Evolutionary conservation across 2,113 vertebrate species (phyloP), one percentile per base, ranked within the genome.

Genomic region (Lepus europaeus): DNA sequence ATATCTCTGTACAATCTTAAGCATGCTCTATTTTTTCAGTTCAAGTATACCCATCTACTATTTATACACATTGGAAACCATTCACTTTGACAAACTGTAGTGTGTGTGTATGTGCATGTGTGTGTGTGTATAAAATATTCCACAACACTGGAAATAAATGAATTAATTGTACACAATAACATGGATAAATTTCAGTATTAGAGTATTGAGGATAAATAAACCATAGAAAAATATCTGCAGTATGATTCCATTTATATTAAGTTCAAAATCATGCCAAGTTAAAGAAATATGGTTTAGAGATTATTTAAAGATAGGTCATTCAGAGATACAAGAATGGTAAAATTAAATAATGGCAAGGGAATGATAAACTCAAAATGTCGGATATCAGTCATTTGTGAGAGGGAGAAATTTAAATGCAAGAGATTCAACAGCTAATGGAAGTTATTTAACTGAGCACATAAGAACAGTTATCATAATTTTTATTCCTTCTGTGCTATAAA

Each of bases 391-490:
- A 89, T 96, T 29, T 94, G 59, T 94, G 27, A 80, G 20, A 10
- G 64, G 22, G 49, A 82, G 39, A 61, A 29, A 96, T 68, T 94
- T 9, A 68, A 93, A 79, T 72, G n/a, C 13, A 92, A 66, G 73
- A 93, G 70, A 80, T 45, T 90, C 96, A 31, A 93, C 93, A 94
- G 9, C 36, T 94, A 76, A 53, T 94, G 31, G 68, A 73, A 70
- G 3, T 93, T 87, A n/a, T 93, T 93, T 91, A 95, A 94, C 77
- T 82, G 36, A 87, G 39, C 92, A 13, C 78, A 79, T 90, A 96
- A 64, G 61, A 88, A 95, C 87, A 7, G 3, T 77, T 91, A 53
- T 74, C 20, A 61, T 91, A 93, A 56, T 92, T 95, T 69, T 89
- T 93, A 56, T 86, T 92, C 13, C 12, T 87, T 96, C 1, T 61